Base-by-base conservation (phyloP, 2,113 vertebrate species). In the Megatriorchis doriae region DNA sequence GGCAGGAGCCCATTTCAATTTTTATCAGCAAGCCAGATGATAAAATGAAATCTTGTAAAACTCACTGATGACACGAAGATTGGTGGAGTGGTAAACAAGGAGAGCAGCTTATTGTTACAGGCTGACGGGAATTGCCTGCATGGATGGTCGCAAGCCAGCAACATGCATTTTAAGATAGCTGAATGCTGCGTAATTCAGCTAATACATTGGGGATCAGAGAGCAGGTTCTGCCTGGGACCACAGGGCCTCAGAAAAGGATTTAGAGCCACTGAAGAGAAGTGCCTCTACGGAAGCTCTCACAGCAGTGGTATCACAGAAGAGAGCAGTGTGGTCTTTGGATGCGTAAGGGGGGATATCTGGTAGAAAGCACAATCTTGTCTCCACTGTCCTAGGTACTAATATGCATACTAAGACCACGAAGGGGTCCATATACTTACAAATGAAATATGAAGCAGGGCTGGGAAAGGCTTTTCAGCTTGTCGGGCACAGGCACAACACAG, bases 181-280 rank as follows among this genome's bases (percentile, higher is more conserved):
- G 36, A 95, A 52, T 2, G 1, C n/a, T 32, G 14, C 1, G 3
- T 56, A 61, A 55, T 78, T 89, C 42, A 71, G n/a, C 19, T 48
- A 42, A 26, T 40, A 25, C 6, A 6, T 0, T 26, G n/a, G 2
- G 31, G 48, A 36, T 3, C 1, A 1, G 20, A 68, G 4, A 91
- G 27, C 11, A 77, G 55, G 52, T 7, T 82, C 40, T 88, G 34
- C 16, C 36, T 48, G 31, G 13, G 38, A 47, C 26, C 32, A n/a
- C 1, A 6, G 9, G 9, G 36, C 32, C 43, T 71, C 34, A 5
- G 43, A 22, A 71, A 40, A 81, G 23, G 27, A 26, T 52, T 47
- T 80, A 58, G 25, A 77, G n/a, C 5, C 13, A 6, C 53, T 38
- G 43, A 59, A 80, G 61, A 71, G 13, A 68, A 71, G 55, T 25